Percentiles rank a stretch among this genome's conserved stretches.
These are phyloP conservation scores for Thera britannica DNA, from an alignment of 2,888 invertebrate species.

Conservation along the genomic window DNA sequence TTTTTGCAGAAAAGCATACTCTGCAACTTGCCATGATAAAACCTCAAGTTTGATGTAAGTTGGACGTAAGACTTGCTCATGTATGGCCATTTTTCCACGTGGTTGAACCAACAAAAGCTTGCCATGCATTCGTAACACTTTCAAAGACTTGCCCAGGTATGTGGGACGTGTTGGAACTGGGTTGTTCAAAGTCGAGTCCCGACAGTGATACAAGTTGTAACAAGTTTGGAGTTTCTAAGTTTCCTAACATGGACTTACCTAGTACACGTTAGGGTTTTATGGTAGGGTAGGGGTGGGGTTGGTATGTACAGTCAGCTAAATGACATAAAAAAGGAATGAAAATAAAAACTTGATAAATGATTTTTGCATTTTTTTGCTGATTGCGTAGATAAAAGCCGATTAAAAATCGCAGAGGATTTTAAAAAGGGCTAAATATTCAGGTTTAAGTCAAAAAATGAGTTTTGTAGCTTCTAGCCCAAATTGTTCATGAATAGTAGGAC, in stretches of 20 bases:
- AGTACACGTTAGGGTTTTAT: background rate
- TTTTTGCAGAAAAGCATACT: too few species aligned
- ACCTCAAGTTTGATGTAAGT: background rate
- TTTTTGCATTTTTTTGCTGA: too few species aligned
- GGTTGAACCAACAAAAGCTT: background rate
- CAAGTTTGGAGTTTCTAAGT: slow-evolving; percentile 24
- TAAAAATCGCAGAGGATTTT: too few species aligned
- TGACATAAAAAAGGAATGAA: too few species aligned
- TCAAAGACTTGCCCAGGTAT: background rate
- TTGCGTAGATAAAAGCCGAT: too few species aligned
- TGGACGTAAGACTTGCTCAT: background rate
- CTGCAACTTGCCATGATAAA: background rate
- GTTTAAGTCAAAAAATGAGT: too few species aligned
- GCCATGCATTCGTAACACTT: background rate
- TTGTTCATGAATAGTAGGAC: too few species aligned
- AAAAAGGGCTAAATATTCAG: too few species aligned
- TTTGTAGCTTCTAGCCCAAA: too few species aligned
- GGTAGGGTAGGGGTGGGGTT: background rate
- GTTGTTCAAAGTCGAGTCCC: slow-evolving; percentile 11
- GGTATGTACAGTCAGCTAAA: background rate
- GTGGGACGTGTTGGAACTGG: slow-evolving; percentile 27
- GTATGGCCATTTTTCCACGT: background rate
- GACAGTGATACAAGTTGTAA: slow-evolving; percentile 26
- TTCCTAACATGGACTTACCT: slow-evolving; percentile 16
- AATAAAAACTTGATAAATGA: too few species aligned